phyloP scores from a whole-genome alignment of 2,113 vertebrate genomes.

The Nematolebias whitei region DNA sequence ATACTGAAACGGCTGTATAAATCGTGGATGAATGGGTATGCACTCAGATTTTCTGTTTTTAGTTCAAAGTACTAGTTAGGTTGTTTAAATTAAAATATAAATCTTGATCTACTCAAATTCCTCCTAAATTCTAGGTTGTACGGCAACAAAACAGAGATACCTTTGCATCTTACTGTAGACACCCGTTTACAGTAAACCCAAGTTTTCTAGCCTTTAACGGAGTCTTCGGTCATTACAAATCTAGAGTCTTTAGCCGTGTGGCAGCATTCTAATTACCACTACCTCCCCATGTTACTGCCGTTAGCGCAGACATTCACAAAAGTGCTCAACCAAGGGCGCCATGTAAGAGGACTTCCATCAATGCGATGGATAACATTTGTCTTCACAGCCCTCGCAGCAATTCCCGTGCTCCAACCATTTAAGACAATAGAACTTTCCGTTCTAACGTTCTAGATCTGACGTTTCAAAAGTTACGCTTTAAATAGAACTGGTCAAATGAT shows the following conservation, averaged over 20 bases:
- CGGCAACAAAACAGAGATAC: too few species aligned
- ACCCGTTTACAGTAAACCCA: too few species aligned
- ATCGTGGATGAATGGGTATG: too few species aligned
- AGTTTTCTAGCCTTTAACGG: background rate
- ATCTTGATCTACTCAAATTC: too few species aligned
- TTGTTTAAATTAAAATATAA: too few species aligned
- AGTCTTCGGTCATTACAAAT: background rate
- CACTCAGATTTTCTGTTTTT: too few species aligned
- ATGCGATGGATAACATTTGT: slow-evolving; percentile 65
- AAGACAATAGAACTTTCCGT: slow-evolving; percentile 37
- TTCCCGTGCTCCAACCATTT: slow-evolving; percentile 51
- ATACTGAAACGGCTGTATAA: too few species aligned
- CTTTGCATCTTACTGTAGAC: too few species aligned
- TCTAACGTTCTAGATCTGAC: slow-evolving; percentile 29
- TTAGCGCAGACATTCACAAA: slow-evolving; percentile 38
- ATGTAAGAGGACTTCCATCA: slow-evolving; percentile 60
- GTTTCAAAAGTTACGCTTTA: too few species aligned
- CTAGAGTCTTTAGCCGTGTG: slow-evolving; percentile 50
- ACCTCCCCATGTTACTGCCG: slow-evolving; percentile 49
- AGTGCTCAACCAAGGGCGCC: slow-evolving; percentile 58
- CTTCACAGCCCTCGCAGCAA: slow-evolving; percentile 33
- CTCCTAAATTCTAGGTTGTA: too few species aligned
- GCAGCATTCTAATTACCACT: slow-evolving; percentile 64
- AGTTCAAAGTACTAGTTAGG: too few species aligned
- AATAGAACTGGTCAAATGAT: too few species aligned